Evolutionary conservation across 2,888 invertebrate genomes (phyloP).

Genomic region (Tetheella fluctuosa): DNA sequence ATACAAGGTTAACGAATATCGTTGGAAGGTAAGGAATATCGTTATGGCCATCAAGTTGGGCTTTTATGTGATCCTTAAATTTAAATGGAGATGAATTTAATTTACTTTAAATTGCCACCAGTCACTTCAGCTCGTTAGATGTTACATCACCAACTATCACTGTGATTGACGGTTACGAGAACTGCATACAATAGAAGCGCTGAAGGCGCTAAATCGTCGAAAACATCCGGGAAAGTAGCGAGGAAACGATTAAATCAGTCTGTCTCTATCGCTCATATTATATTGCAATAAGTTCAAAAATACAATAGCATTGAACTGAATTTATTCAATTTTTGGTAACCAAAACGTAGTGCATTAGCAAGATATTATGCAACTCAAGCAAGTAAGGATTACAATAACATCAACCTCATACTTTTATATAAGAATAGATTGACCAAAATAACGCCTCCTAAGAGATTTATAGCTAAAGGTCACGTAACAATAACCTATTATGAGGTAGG

Average conservation of each 20-base stretch:
- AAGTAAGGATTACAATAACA: constrained; percentile 43
- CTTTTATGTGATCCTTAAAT: constrained; percentile 21
- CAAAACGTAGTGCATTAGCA: neutral
- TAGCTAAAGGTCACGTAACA: constrained; percentile 67
- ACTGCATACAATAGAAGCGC: constrained; percentile 54
- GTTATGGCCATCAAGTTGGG: constrained; percentile 9
- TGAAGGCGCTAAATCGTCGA: constrained; percentile 55
- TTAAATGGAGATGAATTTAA: constrained; percentile 22
- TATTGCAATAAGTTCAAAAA: constrained; percentile 35
- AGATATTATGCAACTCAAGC: constrained; percentile 35
- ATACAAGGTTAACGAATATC: neutral
- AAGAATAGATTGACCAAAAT: constrained; percentile 50
- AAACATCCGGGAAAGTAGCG: constrained; percentile 69
- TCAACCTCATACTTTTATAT: constrained; percentile 53
- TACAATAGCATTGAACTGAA: constrained; percentile 32
- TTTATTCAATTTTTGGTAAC: constrained; percentile 15
- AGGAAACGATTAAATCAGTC: constrained; percentile 51
- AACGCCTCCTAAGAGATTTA: constrained; percentile 54
- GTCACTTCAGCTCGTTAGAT: constrained; percentile 51
- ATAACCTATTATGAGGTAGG: constrained; percentile 64
- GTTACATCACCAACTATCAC: constrained; percentile 54
- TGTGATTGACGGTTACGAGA: constrained; percentile 52
- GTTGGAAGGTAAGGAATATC: no score
- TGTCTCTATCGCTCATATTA: constrained; percentile 39
- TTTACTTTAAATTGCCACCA: constrained; percentile 39